These are phyloP conservation scores for Vanacampus margaritifer DNA, from an alignment of 2,113 vertebrate species.

Conservation along the genomic window DNA sequence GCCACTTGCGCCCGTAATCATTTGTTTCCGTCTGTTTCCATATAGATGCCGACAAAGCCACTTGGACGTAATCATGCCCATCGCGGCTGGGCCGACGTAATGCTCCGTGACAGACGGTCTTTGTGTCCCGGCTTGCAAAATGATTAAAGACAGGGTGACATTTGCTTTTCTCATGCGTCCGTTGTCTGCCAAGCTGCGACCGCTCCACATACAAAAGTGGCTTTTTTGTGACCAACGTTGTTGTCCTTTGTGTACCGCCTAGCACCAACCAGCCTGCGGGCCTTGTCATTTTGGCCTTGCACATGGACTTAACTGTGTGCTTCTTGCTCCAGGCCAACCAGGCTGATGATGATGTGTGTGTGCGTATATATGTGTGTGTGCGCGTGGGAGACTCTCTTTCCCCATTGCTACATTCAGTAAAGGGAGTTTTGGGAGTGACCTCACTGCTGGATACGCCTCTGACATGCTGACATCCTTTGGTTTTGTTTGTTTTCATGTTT, in stretches of 20 bases:
- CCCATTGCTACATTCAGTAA: conserved; percentile 30
- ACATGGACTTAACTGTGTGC: conserved; percentile 65
- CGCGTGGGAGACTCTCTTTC: conserved; percentile 39
- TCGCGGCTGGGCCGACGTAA: conserved; percentile 25
- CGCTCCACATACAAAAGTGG: conserved; percentile 43
- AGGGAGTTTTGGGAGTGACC: conserved; percentile 35
- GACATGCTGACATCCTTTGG: conserved; percentile 31
- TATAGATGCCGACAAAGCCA: conserved; percentile 30
- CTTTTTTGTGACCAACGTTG: conserved; percentile 47
- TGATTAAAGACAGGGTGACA: conserved; percentile 69
- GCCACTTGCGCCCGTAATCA: conserved; percentile 28
- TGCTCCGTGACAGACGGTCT: conserved; percentile 42
- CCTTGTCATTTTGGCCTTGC: conserved; percentile 71
- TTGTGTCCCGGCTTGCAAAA: conserved; percentile 44
- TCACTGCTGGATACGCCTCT: conserved; percentile 28
- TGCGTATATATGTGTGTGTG: background rate
- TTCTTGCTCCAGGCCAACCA: conserved; percentile 58
- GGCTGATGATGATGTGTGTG: conserved; percentile 35
- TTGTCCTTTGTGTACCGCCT: conserved; percentile 62
- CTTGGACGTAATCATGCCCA: conserved; percentile 28
- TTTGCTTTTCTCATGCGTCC: conserved; percentile 56
- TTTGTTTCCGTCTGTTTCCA: conserved; percentile 35
- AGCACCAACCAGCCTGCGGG: conserved; percentile 51
- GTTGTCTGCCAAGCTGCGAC: conserved; percentile 52
- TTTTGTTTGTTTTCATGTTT: conserved; percentile 48